Percentiles rank a stretch among this genome's conserved stretches.
These are phyloP conservation scores for Mythimna loreyi DNA, from an alignment of 2,888 invertebrate genomes.

Conservation along the genomic window DNA sequence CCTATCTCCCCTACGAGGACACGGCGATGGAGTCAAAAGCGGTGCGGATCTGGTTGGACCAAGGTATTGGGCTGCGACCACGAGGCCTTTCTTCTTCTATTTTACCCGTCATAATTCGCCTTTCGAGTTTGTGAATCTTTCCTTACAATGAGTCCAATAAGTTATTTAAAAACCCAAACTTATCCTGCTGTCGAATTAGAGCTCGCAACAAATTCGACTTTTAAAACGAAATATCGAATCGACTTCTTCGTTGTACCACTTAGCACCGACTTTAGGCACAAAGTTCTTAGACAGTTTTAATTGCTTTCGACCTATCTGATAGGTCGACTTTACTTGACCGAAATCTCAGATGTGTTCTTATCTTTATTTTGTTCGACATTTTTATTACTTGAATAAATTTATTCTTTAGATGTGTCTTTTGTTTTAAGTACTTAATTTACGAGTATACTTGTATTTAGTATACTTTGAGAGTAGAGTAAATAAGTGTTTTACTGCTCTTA, in stretches of 20 bases:
- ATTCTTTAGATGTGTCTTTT: constrained; percentile 18
- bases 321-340: constrained; percentile 66
- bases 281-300: constrained; percentile 79
- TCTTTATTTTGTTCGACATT: constrained; percentile 45
- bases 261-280: constrained; percentile 58
- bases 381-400: constrained; percentile 37
- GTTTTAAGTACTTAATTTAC: neutral
- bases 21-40: no score
- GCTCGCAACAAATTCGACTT: constrained; percentile 13
- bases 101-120: no score
- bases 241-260: constrained; percentile 42
- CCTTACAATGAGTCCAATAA: no score
- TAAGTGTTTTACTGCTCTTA: neutral
- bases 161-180: constrained; percentile 12
- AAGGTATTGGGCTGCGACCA: no score
- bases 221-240: constrained; percentile 27
- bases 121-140: no score
- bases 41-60: no score
- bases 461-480: neutral
- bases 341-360: constrained; percentile 59
- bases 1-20: no score
- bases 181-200: constrained; percentile 21
- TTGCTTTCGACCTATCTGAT: constrained; percentile 75
- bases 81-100: no score
- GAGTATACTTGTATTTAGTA: neutral